Evolutionary conservation across 2,797 vertebrate genomes (phyloP), one percentile per base, ranked within the genome.

Genomic region (Sebastes matsubarae): DNA sequence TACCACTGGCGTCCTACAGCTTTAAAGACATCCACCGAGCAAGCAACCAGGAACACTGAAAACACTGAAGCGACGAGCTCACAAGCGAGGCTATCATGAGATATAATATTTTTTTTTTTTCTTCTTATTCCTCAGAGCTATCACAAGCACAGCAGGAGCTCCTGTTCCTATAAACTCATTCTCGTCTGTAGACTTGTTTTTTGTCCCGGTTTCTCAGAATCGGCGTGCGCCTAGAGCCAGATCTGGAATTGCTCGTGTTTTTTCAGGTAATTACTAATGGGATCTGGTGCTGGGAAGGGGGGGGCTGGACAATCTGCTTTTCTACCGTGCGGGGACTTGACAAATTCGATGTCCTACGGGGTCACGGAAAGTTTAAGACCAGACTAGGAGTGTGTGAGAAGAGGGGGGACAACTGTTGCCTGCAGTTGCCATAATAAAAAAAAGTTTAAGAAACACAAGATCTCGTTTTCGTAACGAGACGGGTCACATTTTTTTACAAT

Each of bases 341-440:
- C 38, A 52, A 70, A 70, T 64, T 71, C 38, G 24, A n/a, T 38
- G 68, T 77, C 61, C 2, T 7, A 16, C 14, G 42, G 42, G 59
- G 74, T 86, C 79, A 79, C 4, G 1, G 60, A 60, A 59, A 82
- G 78, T 87, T 87, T 65, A 88, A 79, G 52, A 27, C n/a, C 34
- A 58, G 79, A 63, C 24, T 67, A 42, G 8, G 72, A 38, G 46
- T 10, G 67, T 55, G 29, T 29, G 58, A 68, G 25, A 68, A 10
- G 57, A 54, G 38, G 18, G 32, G 32, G 32, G 8, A 14, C 50
- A n/a, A n/a, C 30, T 66, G 67, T 75, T 77, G 34, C 52, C 63
- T 60, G 3, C 8, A 58, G 64, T 16, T 30, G 6, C 5, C 13
- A 24, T 10, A 58, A 52, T n/a, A 3, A 12, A 54, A 61, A 16